Percentiles rank a stretch among this genome's conserved stretches.
Conservation (phyloP, 2,113 vertebrate genomes). For the Pandion haliaetus region DNA sequence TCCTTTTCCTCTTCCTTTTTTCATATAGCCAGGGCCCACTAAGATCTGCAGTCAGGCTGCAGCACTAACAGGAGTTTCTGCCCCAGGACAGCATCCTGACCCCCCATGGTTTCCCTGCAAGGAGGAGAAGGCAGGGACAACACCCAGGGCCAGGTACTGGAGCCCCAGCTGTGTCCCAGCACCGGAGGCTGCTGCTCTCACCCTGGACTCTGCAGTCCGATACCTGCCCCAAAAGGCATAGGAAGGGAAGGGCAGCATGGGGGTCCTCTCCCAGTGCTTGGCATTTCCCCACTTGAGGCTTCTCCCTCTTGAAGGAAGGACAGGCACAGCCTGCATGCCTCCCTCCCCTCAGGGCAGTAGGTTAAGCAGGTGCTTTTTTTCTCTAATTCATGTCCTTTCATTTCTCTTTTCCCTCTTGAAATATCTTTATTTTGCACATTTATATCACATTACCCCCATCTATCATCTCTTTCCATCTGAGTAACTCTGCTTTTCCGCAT, state of each 20-base stretch:
- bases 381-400: neutral
- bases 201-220: fast-evolving
- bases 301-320: neutral
- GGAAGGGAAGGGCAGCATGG: neutral
- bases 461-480: neutral
- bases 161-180: neutral
- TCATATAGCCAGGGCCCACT: fast-evolving
- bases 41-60: neutral
- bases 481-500: neutral
- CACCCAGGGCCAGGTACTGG: neutral
- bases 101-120: no score
- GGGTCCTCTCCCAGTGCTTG: neutral
- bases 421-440: neutral
- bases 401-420: neutral
- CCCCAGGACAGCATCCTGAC: neutral
- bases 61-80: neutral
- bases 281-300: neutral
- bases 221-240: fast-evolving
- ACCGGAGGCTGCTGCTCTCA: neutral
- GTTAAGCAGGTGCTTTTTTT: neutral
- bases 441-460: neutral
- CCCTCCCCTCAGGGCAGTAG: no score
- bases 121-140: no score
- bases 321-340: neutral
- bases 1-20: neutral